Base-by-base conservation (phyloP, 1,140 invertebrate genomes). In the Acromyrmex charruanus region DNA sequence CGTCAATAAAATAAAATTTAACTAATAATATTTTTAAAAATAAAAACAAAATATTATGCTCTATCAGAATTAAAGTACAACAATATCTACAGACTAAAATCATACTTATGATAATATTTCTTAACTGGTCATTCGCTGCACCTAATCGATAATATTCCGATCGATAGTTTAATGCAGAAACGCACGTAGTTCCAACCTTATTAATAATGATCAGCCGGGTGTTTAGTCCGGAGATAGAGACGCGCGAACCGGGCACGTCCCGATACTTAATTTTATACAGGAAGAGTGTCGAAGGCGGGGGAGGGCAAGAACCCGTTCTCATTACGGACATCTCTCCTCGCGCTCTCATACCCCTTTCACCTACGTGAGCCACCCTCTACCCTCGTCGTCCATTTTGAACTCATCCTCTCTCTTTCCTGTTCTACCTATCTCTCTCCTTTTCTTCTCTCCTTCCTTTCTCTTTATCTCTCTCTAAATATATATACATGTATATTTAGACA, bases 191-290 rank as follows among this genome's bases (percentile, higher is more conserved):
- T 21, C 59, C 84, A 39, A 75, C n/a, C 55, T 89, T 90, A 90
- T 90, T 90, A 90, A 90, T 90, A 90, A 90, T 86, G 89, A 86
- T 86, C 86, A 84, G 77, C 35, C 25, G 71, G 74, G 82, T 77
- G 84, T 86, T 91, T 91, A 90, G 82, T 53, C 39, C 58, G 14
- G 49, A 90, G 89, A 90, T 90, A 90, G 84, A 82, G 85, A 84
- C 66, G 61, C 63, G 61, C 51, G 59, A 49, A 35, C 77, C 12
- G 31, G 31, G 59, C 89, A 90, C 89, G 89, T 90, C 35, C 71
- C 71, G 82, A 86, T 89, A 89, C 85, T 90, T 90, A 89, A 90
- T 90, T 90, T 80, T 81, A 58, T 89, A 71, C 79, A 71, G 77
- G 44, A 80, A 58, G 86, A 89, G 82, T 87, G 85, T 66, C 74